phyloP scores from a whole-genome alignment of 2,888 invertebrate genomes.

The Ferrisia virgata region DNA sequence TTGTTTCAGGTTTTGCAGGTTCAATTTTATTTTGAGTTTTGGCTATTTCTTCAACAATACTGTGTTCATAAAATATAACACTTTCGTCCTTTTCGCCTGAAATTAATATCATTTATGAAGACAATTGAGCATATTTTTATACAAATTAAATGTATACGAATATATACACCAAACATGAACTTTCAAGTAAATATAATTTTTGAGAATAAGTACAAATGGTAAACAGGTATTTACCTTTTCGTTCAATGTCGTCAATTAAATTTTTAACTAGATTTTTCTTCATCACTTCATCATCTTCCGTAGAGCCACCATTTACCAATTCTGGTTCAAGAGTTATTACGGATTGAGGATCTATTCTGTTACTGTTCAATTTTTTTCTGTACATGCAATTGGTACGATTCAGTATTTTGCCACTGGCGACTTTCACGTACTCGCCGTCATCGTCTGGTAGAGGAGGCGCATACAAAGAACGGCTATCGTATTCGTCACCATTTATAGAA shows the following conservation, averaged over 20 bases:
- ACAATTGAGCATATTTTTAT: neutral
- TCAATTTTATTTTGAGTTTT: slow-evolving; percentile 15
- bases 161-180: neutral
- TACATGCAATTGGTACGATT: slow-evolving; percentile 42
- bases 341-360: slow-evolving; percentile 34
- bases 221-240: slow-evolving; percentile 9
- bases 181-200: too few species aligned
- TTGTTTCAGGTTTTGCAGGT: neutral
- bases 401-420: slow-evolving; percentile 39
- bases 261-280: slow-evolving; percentile 19
- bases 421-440: slow-evolving; percentile 29
- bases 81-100: slow-evolving; percentile 31
- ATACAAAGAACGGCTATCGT: neutral
- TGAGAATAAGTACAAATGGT: neutral
- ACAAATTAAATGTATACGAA: neutral
- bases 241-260: slow-evolving; percentile 32
- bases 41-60: slow-evolving; percentile 36
- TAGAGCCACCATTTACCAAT: neutral
- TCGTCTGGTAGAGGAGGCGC: slow-evolving; percentile 23
- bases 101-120: neutral
- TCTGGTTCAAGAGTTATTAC: slow-evolving; percentile 32
- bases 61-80: slow-evolving; percentile 34
- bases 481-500: neutral
- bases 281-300: slow-evolving; percentile 26
- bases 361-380: slow-evolving; percentile 31